These are phyloP conservation scores for Zeugodacus cucurbitae DNA, from an alignment of 1,140 invertebrate genomes.

Conservation along the genomic window DNA sequence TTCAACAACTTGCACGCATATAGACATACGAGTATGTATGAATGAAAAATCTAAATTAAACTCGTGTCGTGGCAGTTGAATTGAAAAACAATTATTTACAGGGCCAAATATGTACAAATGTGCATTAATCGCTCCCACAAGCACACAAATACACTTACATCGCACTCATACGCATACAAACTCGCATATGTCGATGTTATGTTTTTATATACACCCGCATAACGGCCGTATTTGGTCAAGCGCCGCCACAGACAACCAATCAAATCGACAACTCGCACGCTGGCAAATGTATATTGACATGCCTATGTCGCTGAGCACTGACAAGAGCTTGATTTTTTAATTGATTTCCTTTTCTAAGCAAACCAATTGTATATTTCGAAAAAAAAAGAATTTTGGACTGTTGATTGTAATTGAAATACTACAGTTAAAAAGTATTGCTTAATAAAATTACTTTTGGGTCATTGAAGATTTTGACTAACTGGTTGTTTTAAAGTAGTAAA, in stretches of 20 bases:
- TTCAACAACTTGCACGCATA: not conserved
- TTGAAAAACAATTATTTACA: slow-evolving; percentile 18
- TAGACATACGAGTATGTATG: not conserved
- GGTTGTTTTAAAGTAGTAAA: too few species aligned
- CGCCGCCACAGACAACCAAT: not conserved
- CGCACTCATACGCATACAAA: not conserved
- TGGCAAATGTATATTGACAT: not conserved
- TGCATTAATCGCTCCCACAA: not conserved
- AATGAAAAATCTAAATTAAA: slow-evolving; percentile 31
- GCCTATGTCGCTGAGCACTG: not conserved
- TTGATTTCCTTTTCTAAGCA: not conserved
- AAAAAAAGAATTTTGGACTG: not conserved
- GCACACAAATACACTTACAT: not conserved
- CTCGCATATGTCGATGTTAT: not conserved
- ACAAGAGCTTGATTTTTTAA: not conserved
- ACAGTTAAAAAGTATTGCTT: not conserved
- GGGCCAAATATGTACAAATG: not conserved
- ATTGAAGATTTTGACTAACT: not conserved
- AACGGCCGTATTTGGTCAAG: not conserved
- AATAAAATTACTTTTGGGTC: not conserved
- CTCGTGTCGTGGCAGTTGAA: slow-evolving; percentile 12
- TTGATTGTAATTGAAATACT: not conserved
- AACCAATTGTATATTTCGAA: not conserved
- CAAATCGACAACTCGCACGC: not conserved
- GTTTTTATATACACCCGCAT: not conserved